These are phyloP conservation scores for Perithous albicinctus DNA, from an alignment of 2,888 invertebrate species.

Conservation along the genomic window DNA sequence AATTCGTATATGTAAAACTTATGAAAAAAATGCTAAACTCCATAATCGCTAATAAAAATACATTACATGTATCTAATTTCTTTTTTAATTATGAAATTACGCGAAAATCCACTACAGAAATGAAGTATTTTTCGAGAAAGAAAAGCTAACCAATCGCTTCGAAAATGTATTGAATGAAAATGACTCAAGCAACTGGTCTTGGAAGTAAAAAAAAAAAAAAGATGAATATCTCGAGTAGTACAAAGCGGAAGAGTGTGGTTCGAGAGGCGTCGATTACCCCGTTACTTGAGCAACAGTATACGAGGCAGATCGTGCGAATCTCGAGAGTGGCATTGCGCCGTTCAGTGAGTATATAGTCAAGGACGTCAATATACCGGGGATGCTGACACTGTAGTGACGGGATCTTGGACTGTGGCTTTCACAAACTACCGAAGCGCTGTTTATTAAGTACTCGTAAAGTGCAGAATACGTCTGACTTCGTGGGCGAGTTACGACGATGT, in stretches of 20 bases:
- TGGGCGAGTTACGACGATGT: slow-evolving; percentile 10
- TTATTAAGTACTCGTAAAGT: background rate
- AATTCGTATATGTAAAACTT: too few species aligned
- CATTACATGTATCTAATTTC: too few species aligned
- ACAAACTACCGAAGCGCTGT: background rate
- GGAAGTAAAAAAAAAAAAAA: background rate
- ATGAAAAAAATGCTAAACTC: too few species aligned
- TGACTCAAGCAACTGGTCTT: too few species aligned
- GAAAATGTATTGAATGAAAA: background rate
- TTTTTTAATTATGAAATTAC: too few species aligned
- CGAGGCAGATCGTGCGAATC: slow-evolving; percentile 63
- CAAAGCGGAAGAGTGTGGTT: slow-evolving; percentile 58
- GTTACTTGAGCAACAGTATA: slow-evolving; percentile 57
- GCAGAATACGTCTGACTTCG: background rate
- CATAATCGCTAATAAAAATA: too few species aligned
- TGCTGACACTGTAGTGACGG: slow-evolving; percentile 28
- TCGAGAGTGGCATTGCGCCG: slow-evolving; percentile 48
- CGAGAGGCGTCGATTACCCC: slow-evolving; percentile 67
- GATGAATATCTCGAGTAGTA: slow-evolving; percentile 55
- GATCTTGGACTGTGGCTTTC: background rate
- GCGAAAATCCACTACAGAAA: background rate
- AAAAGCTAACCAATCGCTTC: background rate
- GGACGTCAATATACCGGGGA: slow-evolving; percentile 61
- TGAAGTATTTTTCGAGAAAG: background rate
- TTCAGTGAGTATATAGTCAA: slow-evolving; percentile 70